phyloP scores from a whole-genome alignment of 2,113 vertebrate genomes.

The Synchiropus splendidus region DNA sequence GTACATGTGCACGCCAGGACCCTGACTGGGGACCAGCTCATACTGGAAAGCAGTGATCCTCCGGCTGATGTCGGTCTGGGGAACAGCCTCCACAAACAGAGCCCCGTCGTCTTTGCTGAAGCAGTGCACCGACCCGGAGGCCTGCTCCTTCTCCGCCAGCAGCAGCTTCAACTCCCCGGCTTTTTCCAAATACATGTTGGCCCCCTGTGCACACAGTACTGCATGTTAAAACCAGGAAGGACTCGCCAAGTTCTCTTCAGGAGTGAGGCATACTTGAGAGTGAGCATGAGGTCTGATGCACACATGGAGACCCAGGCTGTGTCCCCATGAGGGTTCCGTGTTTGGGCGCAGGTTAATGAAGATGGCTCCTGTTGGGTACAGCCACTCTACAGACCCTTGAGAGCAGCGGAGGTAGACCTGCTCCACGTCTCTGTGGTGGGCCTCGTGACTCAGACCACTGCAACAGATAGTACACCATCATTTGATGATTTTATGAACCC shows the following conservation, averaged over 20 bases:
- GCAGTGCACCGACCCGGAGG: slow-evolving; percentile 66
- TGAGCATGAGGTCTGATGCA: slow-evolving; percentile 80
- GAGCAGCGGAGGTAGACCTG: slow-evolving; percentile 95
- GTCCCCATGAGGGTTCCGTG: slow-evolving; percentile 51
- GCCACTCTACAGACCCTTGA: slow-evolving; percentile 83
- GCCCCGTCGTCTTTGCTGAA: slow-evolving; percentile 75
- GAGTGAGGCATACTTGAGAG: slow-evolving; percentile 60
- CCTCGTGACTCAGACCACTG: slow-evolving; percentile 86
- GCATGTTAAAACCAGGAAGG: not conserved
- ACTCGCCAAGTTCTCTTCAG: not conserved
- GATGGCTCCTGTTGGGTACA: slow-evolving; percentile 90
- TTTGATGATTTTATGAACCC: not conserved
- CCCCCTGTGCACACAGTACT: slow-evolving; percentile 53
- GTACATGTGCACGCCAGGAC: slow-evolving; percentile 61
- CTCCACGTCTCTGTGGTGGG: slow-evolving; percentile 85
- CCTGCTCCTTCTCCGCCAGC: slow-evolving; percentile 69
- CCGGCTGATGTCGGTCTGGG: slow-evolving; percentile 82
- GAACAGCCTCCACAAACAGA: slow-evolving; percentile 86
- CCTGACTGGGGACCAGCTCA: slow-evolving; percentile 68
- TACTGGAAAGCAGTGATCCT: slow-evolving; percentile 91
- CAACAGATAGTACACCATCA: not conserved
- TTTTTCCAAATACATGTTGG: slow-evolving; percentile 87
- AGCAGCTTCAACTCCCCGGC: slow-evolving; percentile 80
- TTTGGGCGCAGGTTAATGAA: slow-evolving; percentile 88
- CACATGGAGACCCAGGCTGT: slow-evolving; percentile 65